Percentiles rank a stretch among this genome's conserved stretches.
Conservation (phyloP, 2,888 invertebrate species). For the Trilocha varians region DNA sequence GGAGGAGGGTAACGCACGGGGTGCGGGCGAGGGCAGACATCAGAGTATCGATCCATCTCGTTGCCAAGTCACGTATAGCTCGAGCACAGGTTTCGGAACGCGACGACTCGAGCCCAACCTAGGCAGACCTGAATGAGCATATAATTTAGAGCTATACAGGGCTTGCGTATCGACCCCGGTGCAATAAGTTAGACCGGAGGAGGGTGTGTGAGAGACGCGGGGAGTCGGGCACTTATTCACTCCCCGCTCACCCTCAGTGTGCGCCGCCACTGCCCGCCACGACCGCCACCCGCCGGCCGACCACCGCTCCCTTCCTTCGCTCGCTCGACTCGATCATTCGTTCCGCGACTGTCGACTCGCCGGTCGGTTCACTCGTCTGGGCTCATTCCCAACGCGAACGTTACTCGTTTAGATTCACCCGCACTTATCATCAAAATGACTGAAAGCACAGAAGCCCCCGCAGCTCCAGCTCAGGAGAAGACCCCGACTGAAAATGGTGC, state of each 20-base stretch:
- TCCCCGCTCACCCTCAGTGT: slow-evolving; percentile 35
- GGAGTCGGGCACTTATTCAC: slow-evolving; percentile 59
- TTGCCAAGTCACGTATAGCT: slow-evolving; percentile 56
- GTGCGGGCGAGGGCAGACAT: slow-evolving; percentile 15
- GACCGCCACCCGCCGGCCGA: slow-evolving; percentile 19
- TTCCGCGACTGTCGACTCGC: slow-evolving; percentile 65
- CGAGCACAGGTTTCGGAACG: slow-evolving; percentile 31
- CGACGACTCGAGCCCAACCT: slow-evolving; percentile 21
- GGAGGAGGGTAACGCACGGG: neutral
- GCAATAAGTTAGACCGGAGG: slow-evolving; percentile 65
- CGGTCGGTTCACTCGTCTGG: slow-evolving; percentile 51
- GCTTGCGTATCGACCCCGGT: slow-evolving; percentile 45
- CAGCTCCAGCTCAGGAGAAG: slow-evolving; percentile 70
- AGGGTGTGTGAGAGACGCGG: slow-evolving; percentile 32
- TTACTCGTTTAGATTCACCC: slow-evolving; percentile 40
- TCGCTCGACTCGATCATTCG: slow-evolving; percentile 52
- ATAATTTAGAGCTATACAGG: slow-evolving; percentile 23
- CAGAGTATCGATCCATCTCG: slow-evolving; percentile 38
- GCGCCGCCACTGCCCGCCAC: slow-evolving; percentile 17
- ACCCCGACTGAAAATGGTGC: slow-evolving; percentile 70
- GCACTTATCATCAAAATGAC: slow-evolving; percentile 42
- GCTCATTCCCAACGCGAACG: slow-evolving; percentile 57
- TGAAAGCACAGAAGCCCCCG: slow-evolving; percentile 67
- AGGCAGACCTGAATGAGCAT: slow-evolving; percentile 22
- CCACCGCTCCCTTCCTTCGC: slow-evolving; percentile 13